phyloP scores from a whole-genome alignment of 2,113 vertebrate genomes.

The Siphamia tubifer region DNA sequence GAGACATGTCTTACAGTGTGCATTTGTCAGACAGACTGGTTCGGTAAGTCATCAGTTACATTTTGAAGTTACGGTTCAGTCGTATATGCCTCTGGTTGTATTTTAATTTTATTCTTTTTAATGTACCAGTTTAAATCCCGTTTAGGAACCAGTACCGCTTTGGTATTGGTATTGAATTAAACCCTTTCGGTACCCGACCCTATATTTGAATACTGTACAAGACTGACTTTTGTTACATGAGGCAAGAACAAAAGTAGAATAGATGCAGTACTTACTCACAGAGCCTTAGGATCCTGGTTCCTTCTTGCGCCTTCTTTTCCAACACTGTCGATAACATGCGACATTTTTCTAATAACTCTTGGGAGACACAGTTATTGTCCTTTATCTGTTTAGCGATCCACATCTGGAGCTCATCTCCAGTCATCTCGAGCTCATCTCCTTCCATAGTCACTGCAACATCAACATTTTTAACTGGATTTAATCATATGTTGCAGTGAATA shows the following conservation, averaged over 20 bases:
- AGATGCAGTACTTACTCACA: constrained; percentile 53
- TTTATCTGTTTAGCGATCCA: constrained; percentile 51
- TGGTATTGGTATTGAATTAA: too few species aligned
- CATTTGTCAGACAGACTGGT: too few species aligned
- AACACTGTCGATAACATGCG: constrained; percentile 41
- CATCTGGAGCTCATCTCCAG: constrained; percentile 41
- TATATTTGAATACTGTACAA: too few species aligned
- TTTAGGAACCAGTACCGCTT: too few species aligned
- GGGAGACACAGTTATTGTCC: neutral
- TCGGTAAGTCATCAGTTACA: too few species aligned
- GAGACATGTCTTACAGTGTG: too few species aligned
- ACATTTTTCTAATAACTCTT: constrained; percentile 12
- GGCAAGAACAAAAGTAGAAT: neutral
- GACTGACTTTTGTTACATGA: neutral
- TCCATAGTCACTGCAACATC: constrained; percentile 53
- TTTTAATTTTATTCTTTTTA: too few species aligned
- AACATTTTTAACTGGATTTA: neutral
- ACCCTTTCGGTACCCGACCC: too few species aligned
- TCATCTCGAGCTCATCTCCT: constrained; percentile 45
- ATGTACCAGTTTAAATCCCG: too few species aligned
- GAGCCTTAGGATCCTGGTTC: constrained; percentile 24
- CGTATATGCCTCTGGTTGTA: too few species aligned
- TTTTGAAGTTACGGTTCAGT: too few species aligned
- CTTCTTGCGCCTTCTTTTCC: constrained; percentile 40
- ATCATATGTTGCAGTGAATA: too few species aligned